Evolutionary conservation across 2,113 vertebrate species (phyloP), one percentile per base, ranked within the genome.

Genomic region (Dissostichus mawsoni): DNA sequence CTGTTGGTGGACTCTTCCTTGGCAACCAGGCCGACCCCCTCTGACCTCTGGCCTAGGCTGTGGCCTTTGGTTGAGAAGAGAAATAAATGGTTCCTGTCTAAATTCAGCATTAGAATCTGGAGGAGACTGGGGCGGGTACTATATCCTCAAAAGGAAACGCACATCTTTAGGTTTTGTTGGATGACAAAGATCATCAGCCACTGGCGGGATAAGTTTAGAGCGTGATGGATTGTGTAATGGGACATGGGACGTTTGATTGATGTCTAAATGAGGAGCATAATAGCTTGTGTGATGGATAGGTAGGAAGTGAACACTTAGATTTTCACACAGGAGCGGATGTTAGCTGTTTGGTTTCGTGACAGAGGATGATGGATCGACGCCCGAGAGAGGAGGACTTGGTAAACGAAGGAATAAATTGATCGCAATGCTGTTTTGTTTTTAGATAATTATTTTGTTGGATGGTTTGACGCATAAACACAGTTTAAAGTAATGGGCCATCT

Each of bases 311-410:
- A 83, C 86, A 83, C 89, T 92, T 84, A 69, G 78, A 77, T 82
- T 81, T 89, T 70, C 66, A 88, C 84, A 85, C 90, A 83, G 85
- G 64, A 93, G 81, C 87, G 91, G 92, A 95, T 92, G 89, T 92
- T 88, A 90, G 78, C 76, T 87, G 90, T 92, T 92, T 90, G 87
- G 64, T 86, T 74, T 77, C 20, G 56, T 41, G 84, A 84, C 79
- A 78, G 78, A 84, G 82, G 63, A 80, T 93, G 92, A 94, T 81
- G 59, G 87, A 93, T 88, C 3, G 65, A 73, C 85, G 83, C 4
- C 56, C 47, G 25, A 81, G 56, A 74, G 73, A n/a, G 74, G 50
- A 33, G 23, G 76, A 41, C 7, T 2, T 41, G 1, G 45, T 33
- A 71, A 41, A 82, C 20, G 11, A 75, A 1, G 51, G 23, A 66